A percentile compares a stretch with the other conserved stretches of the same genome.
Evolutionary conservation across 2,797 vertebrate genomes (phyloP).

Genomic region (Leptatherina wallacei): DNA sequence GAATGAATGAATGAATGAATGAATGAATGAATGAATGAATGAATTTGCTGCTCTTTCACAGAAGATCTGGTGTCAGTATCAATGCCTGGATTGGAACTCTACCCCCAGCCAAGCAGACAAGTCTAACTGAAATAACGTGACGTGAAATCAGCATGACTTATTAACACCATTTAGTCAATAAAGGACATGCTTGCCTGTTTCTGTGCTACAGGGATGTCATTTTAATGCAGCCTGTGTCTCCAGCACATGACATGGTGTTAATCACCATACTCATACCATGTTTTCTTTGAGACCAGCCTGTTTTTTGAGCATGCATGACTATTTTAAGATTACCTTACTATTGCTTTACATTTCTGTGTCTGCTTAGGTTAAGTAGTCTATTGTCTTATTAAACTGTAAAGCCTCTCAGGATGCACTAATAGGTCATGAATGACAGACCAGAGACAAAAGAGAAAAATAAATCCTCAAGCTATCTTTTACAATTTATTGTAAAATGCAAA

Average conservation of each 20-base stretch:
- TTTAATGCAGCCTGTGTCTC: neutral
- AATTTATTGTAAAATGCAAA: neutral
- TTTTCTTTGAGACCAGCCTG: neutral
- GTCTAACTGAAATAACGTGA: neutral
- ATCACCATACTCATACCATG: neutral
- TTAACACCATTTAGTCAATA: neutral
- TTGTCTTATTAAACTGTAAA: conserved; percentile 1
- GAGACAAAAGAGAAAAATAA: neutral
- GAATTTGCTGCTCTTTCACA: neutral
- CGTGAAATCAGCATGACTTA: neutral
- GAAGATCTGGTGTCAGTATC: neutral
- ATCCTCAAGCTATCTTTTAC: neutral
- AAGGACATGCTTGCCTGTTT: neutral
- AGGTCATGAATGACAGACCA: neutral
- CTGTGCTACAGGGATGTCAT: neutral
- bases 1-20: no score
- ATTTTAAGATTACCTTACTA: neutral
- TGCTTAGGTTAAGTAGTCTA: neutral
- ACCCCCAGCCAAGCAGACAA: neutral
- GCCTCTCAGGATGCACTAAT: conserved; percentile 3
- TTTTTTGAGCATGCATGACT: neutral
- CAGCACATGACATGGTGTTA: neutral
- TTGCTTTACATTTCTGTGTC: neutral
- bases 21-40: no score
- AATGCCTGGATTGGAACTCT: neutral